Conservation (phyloP, 2,113 vertebrate species). For the Megaleporinus macrocephalus region DNA sequence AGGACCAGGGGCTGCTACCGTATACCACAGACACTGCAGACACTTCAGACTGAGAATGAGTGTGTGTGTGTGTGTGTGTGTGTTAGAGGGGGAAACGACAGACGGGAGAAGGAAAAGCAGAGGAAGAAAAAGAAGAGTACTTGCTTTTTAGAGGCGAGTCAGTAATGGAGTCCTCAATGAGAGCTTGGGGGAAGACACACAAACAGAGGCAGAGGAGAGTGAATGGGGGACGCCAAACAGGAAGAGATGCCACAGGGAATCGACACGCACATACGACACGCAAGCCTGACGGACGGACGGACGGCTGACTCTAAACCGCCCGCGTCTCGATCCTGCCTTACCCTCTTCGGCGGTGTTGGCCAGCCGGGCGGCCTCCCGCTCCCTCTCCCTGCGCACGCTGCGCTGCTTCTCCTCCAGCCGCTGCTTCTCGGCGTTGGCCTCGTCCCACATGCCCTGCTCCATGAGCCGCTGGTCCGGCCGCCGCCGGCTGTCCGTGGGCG, state of each 20-base stretch:
- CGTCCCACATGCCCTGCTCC: conserved; percentile 95
- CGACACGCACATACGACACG: not conserved
- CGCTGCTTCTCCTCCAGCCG: conserved; percentile 96
- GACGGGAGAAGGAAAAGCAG: not conserved
- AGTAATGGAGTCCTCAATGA: conserved; percentile 73
- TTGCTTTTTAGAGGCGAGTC: conserved; percentile 76
- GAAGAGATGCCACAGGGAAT: conserved; percentile 26
- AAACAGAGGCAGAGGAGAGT: conserved; percentile 57
- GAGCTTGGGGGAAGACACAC: conserved; percentile 67
- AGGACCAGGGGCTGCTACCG: not conserved
- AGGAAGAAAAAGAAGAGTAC: conserved; percentile 58
- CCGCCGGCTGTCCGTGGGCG: conserved; percentile 89
- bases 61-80: not conserved
- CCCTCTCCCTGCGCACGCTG: conserved; percentile 81
- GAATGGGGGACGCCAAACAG: conserved; percentile 36
- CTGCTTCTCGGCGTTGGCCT: conserved; percentile 94
- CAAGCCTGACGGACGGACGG: not conserved
- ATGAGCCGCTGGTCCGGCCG: conserved; percentile 94
- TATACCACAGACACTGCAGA: not conserved
- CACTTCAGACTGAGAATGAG: too few relatives aligned
- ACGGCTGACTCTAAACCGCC: not conserved
- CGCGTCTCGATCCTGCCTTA: not conserved
- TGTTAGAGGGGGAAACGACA: not conserved
- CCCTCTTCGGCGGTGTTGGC: conserved; percentile 81
- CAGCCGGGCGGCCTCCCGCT: conserved; percentile 81